These are phyloP conservation scores for Heliocidaris erythrogramma DNA, from an alignment of 35 echinoderm and acorn worm genomes.

Conservation along the genomic window DNA sequence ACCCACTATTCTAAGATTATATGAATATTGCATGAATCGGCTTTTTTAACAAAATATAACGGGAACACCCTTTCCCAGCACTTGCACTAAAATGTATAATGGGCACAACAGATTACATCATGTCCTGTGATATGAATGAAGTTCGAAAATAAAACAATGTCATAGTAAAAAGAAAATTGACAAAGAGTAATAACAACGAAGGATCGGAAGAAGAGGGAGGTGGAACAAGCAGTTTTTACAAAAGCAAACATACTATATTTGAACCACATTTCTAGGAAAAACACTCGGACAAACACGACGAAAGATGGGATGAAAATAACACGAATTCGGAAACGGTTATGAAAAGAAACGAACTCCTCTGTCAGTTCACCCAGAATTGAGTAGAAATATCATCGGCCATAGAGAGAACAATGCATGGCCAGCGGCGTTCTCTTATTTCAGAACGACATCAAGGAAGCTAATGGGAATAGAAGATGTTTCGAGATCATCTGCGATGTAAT, in stretches of 20 bases:
- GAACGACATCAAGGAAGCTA: not conserved
- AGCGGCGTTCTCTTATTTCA: not conserved
- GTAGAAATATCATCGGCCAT: not conserved
- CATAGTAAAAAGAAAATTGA: not conserved
- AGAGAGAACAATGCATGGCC: not conserved
- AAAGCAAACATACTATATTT: not conserved
- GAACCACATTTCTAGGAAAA: not conserved
- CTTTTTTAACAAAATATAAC: too few species aligned
- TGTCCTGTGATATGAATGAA: not conserved
- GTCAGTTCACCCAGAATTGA: not conserved
- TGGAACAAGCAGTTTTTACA: too few species aligned
- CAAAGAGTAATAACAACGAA: not conserved
- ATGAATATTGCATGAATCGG: too few species aligned
- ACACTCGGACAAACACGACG: not conserved
- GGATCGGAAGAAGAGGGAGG: not conserved
- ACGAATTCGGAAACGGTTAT: not conserved
- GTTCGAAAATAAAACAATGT: not conserved
- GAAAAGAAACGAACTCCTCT: not conserved
- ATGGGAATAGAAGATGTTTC: not conserved
- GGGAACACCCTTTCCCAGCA: too few species aligned
- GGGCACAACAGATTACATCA: not conserved
- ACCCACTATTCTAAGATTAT: too few species aligned
- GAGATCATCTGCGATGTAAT: not conserved
- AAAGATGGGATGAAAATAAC: not conserved
- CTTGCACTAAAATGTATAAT: too few species aligned